Evolutionary conservation across 2,888 invertebrate genomes (phyloP).

Genomic region (Ichneumoninae sp.): DNA sequence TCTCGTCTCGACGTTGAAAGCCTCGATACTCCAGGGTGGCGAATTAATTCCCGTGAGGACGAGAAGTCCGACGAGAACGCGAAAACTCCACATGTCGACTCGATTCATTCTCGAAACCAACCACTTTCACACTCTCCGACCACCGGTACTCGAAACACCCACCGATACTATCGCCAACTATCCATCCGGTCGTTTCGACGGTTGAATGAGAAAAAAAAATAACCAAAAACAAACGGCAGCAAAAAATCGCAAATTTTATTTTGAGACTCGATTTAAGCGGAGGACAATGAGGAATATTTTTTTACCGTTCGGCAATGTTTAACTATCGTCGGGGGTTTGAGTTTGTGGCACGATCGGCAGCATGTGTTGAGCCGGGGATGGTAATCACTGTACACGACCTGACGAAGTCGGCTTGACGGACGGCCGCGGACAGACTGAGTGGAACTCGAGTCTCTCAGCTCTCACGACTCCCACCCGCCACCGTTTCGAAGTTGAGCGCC

Average conservation of each 20-base stretch:
- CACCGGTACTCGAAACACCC: slow-evolving; percentile 51
- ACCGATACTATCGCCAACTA: slow-evolving; percentile 38
- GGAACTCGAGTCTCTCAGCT: slow-evolving; percentile 69
- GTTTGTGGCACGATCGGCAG: slow-evolving; percentile 61
- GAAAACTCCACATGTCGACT: slow-evolving; percentile 70
- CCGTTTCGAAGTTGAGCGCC: slow-evolving; percentile 63
- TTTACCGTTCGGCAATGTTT: slow-evolving; percentile 12
- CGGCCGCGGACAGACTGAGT: slow-evolving; percentile 80
- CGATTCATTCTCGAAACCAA: slow-evolving; percentile 53
- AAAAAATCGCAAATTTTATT: slow-evolving; percentile 45
- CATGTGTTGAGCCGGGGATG: slow-evolving; percentile 72
- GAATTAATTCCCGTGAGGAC: slow-evolving; percentile 67
- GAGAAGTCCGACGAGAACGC: slow-evolving; percentile 66
- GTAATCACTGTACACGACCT: slow-evolving; percentile 58
- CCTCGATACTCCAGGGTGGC: slow-evolving; percentile 69
- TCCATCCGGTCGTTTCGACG: slow-evolving; percentile 40
- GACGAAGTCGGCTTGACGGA: slow-evolving; percentile 78
- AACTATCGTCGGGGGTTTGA: slow-evolving; percentile 62
- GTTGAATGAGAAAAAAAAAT: not conserved
- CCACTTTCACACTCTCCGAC: slow-evolving; percentile 49
- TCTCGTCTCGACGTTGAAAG: slow-evolving; percentile 81
- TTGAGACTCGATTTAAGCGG: not conserved
- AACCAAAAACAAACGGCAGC: not conserved
- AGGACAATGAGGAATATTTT: not conserved
- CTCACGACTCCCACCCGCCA: slow-evolving; percentile 69